These are phyloP conservation scores for Tricholaema leucomelas DNA, from an alignment of 2,113 vertebrate genomes.

Conservation along the genomic window DNA sequence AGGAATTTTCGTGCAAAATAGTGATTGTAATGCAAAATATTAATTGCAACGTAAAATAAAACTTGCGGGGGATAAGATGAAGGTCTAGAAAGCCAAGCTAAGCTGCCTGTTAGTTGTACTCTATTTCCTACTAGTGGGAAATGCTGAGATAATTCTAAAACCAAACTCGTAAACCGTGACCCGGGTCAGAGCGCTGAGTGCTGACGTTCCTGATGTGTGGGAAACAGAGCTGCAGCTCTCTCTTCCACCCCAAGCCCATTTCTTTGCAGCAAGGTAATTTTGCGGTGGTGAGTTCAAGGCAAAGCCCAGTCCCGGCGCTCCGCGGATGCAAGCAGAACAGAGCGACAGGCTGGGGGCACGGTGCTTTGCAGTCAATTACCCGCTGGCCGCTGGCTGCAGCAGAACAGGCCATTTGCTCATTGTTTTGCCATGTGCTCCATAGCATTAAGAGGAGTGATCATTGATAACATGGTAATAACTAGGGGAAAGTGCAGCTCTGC, in stretches of 20 bases:
- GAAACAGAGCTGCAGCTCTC: neutral
- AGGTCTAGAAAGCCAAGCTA: neutral
- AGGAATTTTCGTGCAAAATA: too few species aligned
- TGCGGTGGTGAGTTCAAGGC: neutral
- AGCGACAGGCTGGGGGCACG: accelerated
- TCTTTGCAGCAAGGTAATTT: neutral
- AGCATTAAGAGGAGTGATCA: neutral
- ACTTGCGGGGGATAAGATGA: neutral
- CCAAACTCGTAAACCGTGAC: neutral
- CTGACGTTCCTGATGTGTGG: neutral
- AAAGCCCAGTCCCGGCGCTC: neutral
- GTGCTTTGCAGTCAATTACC: neutral
- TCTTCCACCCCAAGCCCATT: neutral
- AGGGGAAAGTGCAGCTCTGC: neutral
- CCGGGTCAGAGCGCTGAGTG: neutral
- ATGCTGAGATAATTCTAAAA: neutral
- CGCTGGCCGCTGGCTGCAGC: neutral
- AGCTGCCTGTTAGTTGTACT: neutral
- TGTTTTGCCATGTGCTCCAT: neutral
- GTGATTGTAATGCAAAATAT: neutral
- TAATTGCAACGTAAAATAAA: neutral
- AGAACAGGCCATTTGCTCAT: neutral
- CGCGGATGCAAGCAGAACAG: neutral
- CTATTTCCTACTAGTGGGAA: neutral
- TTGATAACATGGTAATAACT: conserved; percentile 17